Evolutionary conservation across 2,797 vertebrate species (phyloP), one percentile per base, ranked within the genome.

Genomic region (Poeciliopsis turneri): DNA sequence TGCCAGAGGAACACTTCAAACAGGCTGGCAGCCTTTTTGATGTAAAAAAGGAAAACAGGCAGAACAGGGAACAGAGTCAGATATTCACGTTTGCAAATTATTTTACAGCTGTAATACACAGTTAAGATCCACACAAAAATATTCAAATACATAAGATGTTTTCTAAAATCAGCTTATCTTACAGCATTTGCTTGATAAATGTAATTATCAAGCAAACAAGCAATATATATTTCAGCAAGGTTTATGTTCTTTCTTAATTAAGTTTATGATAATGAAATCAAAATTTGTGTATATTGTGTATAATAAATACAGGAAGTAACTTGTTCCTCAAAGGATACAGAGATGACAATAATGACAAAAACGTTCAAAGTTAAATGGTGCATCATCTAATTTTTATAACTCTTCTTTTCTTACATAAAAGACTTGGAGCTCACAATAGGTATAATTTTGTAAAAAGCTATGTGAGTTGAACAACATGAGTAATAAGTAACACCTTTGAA

Each of bases 1-100:
- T 86, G 84, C 81, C 64, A 53, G 68, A 87, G 41, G 72, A 61
- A 20, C 75, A 74, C 86, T 85, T 87, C 87, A 90, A 82, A 90
- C 84, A 76, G 30, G n/a, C 79, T 76, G 81, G 78, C 45, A 68
- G 57, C 43, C 30, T 12, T 0, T 10, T 12, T 75, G 9, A 79
- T 30, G 6, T 41, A 61, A 39, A 45, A 47, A 28, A 49, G 41
- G 46, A 68, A 76, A 55, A 25, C 75, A 76, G 57, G 18, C 53
- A 66, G 45, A 39, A 0, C 45, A 30, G 1, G 36, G 28, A 36
- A 53, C 28, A 1, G 36, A 83, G 23, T 3, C 13, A 7, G 23
- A 64, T 7, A 15, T 66, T 66, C 51, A 76, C 53, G 36, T 39
- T 36, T 47, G 11, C 18, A 57, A 64, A 41, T 51, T 18, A 11